Base-by-base conservation (phyloP, 1,140 invertebrate species). In the Anthonomus grandis region DNA sequence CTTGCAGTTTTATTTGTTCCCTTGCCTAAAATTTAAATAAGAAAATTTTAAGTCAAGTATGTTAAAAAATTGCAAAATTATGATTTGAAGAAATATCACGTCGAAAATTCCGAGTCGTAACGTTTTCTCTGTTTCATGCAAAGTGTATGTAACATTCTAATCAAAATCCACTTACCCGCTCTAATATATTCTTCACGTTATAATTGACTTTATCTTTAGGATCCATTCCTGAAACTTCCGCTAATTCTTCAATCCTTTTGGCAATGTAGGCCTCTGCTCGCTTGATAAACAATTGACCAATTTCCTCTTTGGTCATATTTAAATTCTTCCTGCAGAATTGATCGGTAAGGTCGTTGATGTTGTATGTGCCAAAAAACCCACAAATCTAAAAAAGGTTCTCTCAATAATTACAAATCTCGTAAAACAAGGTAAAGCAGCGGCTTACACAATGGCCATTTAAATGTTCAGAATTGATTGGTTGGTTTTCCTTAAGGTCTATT, bases 311-410 rank as follows among this genome's bases (percentile, higher is more conserved):
- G 2, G 57, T 57, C n/a, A 53, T 57, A 8, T 59, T 55, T 3
- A 57, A 9, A 36, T 57, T 48, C n/a, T 46, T 19, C 23, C n/a
- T 13, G 37, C 62, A 60, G 44, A 60, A 49, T 34, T 60, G 49
- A 9, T 59, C 46, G 10, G 41, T 45, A 17, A 62, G n/a, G 17
- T 41, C 27, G 38, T 47, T 55, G 39, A 64, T 57, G 23, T 64
- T 57, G 15, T 59, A 57, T 4, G 50, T 52, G 3, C 64, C 64
- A 58, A 64, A 66, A 5, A 62, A 58, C 1, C 64, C 62, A 42
- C 64, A 66, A 48, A 66, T 59, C 64, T 66, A 27, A 27, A 55
- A 53, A 5, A 57, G 10, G 39, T 39, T n/a, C n/a, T 51, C 8
- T 37, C 4, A 51, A 38, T 10, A 22, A 34, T 3, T 13, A 49